Evolutionary conservation across 1,140 invertebrate species (phyloP).

Genomic region (Leptonema lineaticorne): DNA sequence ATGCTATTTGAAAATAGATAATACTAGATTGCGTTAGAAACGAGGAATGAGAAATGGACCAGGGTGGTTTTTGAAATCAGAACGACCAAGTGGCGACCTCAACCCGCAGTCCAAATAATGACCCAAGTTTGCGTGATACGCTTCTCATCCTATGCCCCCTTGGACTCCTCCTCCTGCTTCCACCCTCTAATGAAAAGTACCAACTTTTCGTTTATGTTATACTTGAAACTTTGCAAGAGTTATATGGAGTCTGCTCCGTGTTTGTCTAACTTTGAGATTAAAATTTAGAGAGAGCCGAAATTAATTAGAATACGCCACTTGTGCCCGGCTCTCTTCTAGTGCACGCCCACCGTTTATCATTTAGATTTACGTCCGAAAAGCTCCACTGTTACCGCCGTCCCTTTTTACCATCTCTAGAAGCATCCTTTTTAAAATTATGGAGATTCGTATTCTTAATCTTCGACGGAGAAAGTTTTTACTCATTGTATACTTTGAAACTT

Average conservation of each 20-base stretch:
- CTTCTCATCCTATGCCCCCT: constrained; percentile 4
- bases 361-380: constrained; percentile 16
- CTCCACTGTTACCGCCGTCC: not conserved
- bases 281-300: constrained; percentile 42
- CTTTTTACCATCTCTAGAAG: not conserved
- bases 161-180: not conserved
- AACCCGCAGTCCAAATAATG: constrained; percentile 36
- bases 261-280: constrained; percentile 43
- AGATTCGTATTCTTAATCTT: too few species aligned
- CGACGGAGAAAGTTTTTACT: not conserved
- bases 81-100: constrained; percentile 15
- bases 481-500: constrained; percentile 40
- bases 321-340: constrained; percentile 14
- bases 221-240: constrained; percentile 40
- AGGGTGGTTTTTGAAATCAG: constrained; percentile 17
- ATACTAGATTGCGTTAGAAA: not conserved
- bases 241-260: constrained; percentile 38
- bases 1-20: not conserved
- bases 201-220: constrained; percentile 40
- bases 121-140: constrained; percentile 37
- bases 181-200: constrained; percentile 34
- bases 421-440: not conserved
- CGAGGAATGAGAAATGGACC: not conserved
- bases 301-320: constrained; percentile 41
- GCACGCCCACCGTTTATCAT: constrained; percentile 17